These are phyloP conservation scores for Odontamblyopus rebecca DNA, from an alignment of 2,797 vertebrate genomes.

Conservation along the genomic window DNA sequence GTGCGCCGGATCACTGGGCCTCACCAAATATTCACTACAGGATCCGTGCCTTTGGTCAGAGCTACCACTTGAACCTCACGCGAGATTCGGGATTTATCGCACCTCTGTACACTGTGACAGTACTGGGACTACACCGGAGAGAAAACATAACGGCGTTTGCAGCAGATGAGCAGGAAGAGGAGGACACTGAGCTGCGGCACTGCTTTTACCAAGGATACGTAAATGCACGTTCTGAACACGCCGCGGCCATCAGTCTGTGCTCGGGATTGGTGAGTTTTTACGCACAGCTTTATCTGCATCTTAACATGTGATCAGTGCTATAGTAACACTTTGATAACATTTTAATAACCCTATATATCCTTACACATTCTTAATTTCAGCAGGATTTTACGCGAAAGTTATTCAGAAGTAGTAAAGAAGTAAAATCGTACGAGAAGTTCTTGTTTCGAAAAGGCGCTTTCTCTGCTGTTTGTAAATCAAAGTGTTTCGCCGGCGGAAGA, in stretches of 20 bases:
- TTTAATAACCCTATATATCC: background rate
- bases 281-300: background rate
- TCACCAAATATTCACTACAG: slow-evolving; percentile 86
- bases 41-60: slow-evolving; percentile 91
- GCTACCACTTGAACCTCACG: slow-evolving; percentile 92
- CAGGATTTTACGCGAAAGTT: background rate
- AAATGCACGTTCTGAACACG: slow-evolving; percentile 87
- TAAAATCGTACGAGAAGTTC: no score
- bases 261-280: slow-evolving; percentile 94
- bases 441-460: background rate
- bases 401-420: background rate
- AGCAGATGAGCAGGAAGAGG: slow-evolving; percentile 69
- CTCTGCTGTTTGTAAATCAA: background rate
- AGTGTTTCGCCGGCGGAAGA: background rate
- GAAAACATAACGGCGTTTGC: slow-evolving; percentile 81
- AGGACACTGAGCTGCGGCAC: slow-evolving; percentile 89
- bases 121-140: slow-evolving; percentile 82
- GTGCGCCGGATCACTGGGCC: slow-evolving; percentile 80
- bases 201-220: slow-evolving; percentile 98
- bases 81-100: slow-evolving; percentile 95
- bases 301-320: background rate
- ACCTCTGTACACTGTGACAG: slow-evolving; percentile 90
- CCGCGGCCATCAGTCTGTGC: slow-evolving; percentile 96
- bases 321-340: background rate
- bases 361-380: background rate